phyloP scores from a whole-genome alignment of 2,797 vertebrate species.

The Catostomus latipinnis region DNA sequence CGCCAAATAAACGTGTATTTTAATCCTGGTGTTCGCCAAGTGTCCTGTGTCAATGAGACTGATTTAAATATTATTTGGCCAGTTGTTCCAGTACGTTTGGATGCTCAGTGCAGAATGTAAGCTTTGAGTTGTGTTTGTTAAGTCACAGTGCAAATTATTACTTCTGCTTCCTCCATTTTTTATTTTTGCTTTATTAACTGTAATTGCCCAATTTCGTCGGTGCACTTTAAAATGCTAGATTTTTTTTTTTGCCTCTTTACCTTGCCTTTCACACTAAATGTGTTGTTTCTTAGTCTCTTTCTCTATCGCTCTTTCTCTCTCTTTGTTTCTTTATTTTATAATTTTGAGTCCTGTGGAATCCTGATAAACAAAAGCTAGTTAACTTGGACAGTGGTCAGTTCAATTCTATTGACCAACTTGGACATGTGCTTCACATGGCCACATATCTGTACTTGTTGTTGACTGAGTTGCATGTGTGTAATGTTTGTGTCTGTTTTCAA shows the following conservation, averaged over 20 bases:
- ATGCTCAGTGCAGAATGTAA: slow-evolving; percentile 14
- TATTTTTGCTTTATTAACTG: slow-evolving; percentile 7
- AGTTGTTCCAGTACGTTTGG: slow-evolving; percentile 7
- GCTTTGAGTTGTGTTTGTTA: slow-evolving; percentile 14
- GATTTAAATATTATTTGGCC: slow-evolving; percentile 12
- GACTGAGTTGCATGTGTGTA: slow-evolving; percentile 73
- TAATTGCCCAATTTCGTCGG: slow-evolving; percentile 5
- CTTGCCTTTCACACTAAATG: slow-evolving; percentile 14
- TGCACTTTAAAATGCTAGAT: slow-evolving; percentile 9
- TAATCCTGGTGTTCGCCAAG: slow-evolving; percentile 15
- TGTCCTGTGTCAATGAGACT: slow-evolving; percentile 18
- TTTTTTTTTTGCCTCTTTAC: background rate
- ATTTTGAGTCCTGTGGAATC: slow-evolving; percentile 5
- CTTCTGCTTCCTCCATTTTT: slow-evolving; percentile 2
- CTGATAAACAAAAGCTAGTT: background rate
- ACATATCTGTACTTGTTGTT: slow-evolving; percentile 46
- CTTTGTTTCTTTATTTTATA: background rate
- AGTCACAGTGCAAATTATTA: slow-evolving; percentile 6
- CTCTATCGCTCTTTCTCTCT: background rate
- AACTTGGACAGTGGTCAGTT: background rate
- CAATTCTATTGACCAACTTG: slow-evolving; percentile 18
- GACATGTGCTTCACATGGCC: slow-evolving; percentile 40
- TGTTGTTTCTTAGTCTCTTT: slow-evolving; percentile 35
- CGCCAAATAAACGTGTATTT: slow-evolving; percentile 32
- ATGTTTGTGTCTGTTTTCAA: slow-evolving; percentile 53